Base-by-base conservation (phyloP, 2,113 vertebrate genomes). In the Cervus canadensis region DNA sequence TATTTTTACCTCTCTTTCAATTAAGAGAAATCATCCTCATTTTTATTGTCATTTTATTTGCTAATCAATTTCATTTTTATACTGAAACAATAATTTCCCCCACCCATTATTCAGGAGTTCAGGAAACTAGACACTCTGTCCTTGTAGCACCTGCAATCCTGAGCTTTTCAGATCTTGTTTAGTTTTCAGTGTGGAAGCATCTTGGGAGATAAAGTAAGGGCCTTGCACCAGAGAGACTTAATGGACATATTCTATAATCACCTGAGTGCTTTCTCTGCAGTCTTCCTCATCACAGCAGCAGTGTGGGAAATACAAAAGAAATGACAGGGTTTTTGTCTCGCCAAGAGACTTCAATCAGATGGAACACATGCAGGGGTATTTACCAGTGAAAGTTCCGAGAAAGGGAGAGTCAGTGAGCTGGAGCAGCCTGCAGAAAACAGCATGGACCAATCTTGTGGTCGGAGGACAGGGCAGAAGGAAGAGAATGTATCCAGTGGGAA, bases 171-270 rank as follows among this genome's bases (percentile, higher is more conserved):
- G 48, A 92, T 10, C 23, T 36, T 52, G 59, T 45, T 89, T 84
- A 74, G 84, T 60, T 97, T 87, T 67, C 36, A 57, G 84, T 81
- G 17, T 45, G 74, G 81, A 59, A 91, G 74, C 67, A 40, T 87
- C 92, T 97, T 52, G 67, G 54, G 57, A 84, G 54, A 84, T 28
- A 84, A 89, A 92, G 9, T 43, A 71, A 83, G 87, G 54, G 92
- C 78, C 54, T 50, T 52, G 3, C 33, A 19, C 62, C 36, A n/a
- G 60, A 87, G 50, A 94, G 93, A 88, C 40, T 59, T 94, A 95
- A 81, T 91, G 64, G 89, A 67, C 50, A 85, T 33, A 85, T 45
- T 95, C 64, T 81, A 56, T 78, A 94, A 96, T 92, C 84, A 97
- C 48, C 11, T 67, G 60, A 96, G 89, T 82, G 92, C 45, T 82